A percentile compares a stretch with the other conserved stretches of the same genome.
Conservation (phyloP, 2,797 vertebrate species). For the Enteromius fasciolatus region DNA sequence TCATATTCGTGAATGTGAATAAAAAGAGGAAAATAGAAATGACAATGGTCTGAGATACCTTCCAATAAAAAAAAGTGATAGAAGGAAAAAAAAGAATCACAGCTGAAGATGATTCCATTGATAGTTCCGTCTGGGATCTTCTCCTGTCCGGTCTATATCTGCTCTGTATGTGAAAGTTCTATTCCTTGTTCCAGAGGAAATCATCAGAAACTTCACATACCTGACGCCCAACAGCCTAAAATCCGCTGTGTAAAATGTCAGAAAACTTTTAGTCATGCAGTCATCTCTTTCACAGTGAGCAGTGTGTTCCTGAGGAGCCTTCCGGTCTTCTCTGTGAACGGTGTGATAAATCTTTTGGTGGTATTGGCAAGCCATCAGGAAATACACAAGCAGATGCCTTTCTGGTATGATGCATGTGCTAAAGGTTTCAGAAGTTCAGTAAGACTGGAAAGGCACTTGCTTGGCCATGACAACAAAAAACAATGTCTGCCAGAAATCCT, state of each 20-base stretch:
- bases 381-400: conserved; percentile 61
- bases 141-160: too few species aligned
- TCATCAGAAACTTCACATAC: too few species aligned
- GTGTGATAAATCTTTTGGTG: conserved; percentile 67
- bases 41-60: background rate
- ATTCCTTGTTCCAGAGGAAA: too few species aligned
- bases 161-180: too few species aligned
- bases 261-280: conserved; percentile 58
- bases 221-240: too few species aligned
- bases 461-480: conserved; percentile 59
- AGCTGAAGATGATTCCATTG: background rate
- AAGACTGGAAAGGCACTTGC: conserved; percentile 63
- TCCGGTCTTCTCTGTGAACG: conserved; percentile 59
- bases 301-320: accelerated
- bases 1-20: conserved; percentile 61
- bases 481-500: conserved; percentile 61
- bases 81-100: background rate
- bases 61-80: background rate
- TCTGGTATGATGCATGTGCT: conserved; percentile 62
- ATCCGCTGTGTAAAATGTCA: conserved; percentile 64
- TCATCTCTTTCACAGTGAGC: conserved; percentile 57
- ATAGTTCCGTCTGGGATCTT: too few species aligned
- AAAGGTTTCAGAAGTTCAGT: conserved; percentile 65
- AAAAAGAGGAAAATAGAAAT: conserved; percentile 10
- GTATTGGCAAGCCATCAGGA: conserved; percentile 63